Evolutionary conservation across 2,888 invertebrate genomes (phyloP).

Genomic region (Prenolepis imparis): DNA sequence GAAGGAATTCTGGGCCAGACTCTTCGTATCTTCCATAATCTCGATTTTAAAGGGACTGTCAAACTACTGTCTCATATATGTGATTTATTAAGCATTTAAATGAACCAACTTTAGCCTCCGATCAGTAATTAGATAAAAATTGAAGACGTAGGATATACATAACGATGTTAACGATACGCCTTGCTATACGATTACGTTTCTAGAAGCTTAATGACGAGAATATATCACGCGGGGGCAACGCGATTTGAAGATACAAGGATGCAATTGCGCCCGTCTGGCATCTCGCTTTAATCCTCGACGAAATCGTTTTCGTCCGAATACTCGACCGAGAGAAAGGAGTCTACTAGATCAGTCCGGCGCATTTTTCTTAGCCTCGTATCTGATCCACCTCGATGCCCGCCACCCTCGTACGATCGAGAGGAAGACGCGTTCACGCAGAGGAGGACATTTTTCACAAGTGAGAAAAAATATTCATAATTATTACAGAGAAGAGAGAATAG

Average conservation of each 20-base stretch:
- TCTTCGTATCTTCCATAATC: background rate
- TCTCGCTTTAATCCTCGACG: constrained; percentile 67
- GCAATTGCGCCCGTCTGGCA: constrained; percentile 56
- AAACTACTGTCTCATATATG: background rate
- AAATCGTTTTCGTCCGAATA: constrained; percentile 67
- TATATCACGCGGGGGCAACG: constrained; percentile 35
- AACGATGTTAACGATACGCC: constrained; percentile 29
- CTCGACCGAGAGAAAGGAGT: constrained; percentile 33
- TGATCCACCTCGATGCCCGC: constrained; percentile 62
- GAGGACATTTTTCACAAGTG: background rate
- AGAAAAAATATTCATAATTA: constrained; percentile 57
- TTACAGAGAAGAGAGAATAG: constrained; percentile 30
- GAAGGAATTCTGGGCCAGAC: background rate
- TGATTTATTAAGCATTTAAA: constrained; percentile 19
- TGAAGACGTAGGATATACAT: constrained; percentile 15
- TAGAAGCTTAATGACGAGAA: constrained; percentile 46
- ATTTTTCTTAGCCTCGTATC: constrained; percentile 71
- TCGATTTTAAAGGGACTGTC: background rate
- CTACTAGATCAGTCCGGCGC: constrained; percentile 61
- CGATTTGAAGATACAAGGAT: constrained; percentile 44
- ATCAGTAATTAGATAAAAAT: constrained; percentile 47
- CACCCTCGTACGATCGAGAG: constrained; percentile 21
- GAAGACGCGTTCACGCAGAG: background rate
- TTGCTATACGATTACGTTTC: constrained; percentile 15
- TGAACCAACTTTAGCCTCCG: constrained; percentile 15